Evolutionary conservation across 2,888 invertebrate genomes (phyloP).

Genomic region (Agriotes lineatus): DNA sequence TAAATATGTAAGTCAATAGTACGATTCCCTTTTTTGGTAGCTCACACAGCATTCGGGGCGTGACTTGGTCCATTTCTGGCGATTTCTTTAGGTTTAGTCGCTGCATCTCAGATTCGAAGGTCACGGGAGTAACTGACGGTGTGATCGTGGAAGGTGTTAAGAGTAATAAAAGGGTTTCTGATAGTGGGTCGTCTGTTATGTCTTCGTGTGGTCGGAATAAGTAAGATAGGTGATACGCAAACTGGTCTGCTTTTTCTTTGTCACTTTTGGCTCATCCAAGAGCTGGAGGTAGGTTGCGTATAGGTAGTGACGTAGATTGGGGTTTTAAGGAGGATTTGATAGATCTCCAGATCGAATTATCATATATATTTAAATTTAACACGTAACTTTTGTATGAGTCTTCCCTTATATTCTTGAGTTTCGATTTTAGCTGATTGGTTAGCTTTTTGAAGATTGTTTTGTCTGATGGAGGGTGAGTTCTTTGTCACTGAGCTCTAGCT

Average conservation of each 20-base stretch:
- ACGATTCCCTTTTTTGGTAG: neutral
- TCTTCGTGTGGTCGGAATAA: neutral
- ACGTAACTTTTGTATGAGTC: constrained; percentile 13
- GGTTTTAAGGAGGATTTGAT: constrained; percentile 22
- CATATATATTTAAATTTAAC: constrained; percentile 14
- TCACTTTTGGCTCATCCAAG: constrained; percentile 14
- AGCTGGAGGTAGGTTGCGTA: constrained; percentile 15
- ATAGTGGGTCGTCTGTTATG: neutral
- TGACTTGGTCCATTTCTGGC: neutral
- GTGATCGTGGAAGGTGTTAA: neutral
- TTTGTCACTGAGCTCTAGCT: constrained; percentile 17
- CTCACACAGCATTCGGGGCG: neutral
- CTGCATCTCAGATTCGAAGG: neutral
- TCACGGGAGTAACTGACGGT: neutral
- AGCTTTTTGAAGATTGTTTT: constrained; percentile 9
- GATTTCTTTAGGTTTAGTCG: neutral
- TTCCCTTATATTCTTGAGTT: constrained; percentile 13
- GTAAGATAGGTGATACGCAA: neutral
- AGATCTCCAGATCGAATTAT: constrained; percentile 26
- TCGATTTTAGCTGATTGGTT: constrained; percentile 20
- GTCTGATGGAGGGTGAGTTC: constrained; percentile 23
- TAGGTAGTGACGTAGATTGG: constrained; percentile 5
- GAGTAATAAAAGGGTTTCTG: neutral
- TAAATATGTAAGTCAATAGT: neutral
- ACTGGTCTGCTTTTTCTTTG: too few species aligned